A percentile compares a stretch with the other conserved stretches of the same genome.
phyloP scores from a whole-genome alignment of 2,888 invertebrate genomes.

The Orthosia cruda region DNA sequence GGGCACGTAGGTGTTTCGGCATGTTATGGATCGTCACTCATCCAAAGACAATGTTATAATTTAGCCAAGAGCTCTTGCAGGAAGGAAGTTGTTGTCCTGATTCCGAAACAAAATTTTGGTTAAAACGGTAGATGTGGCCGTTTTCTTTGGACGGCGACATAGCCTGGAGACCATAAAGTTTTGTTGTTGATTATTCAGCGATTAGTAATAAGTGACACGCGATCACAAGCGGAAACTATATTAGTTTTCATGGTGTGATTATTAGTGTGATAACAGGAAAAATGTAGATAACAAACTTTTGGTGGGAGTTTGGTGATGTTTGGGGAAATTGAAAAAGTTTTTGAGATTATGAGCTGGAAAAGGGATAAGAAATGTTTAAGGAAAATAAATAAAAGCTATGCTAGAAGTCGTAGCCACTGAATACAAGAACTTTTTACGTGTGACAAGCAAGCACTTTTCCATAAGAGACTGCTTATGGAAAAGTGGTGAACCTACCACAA shows the following conservation, averaged over 20 bases:
- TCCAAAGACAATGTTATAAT: too few relatives aligned
- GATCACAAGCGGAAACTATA: conserved; percentile 50
- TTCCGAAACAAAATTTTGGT: too few relatives aligned
- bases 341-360: conserved; percentile 5
- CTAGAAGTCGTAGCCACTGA: background rate
- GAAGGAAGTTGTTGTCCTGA: too few relatives aligned
- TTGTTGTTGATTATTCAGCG: conserved; percentile 71
- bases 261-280: conserved; percentile 41
- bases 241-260: conserved; percentile 39
- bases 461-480: too few relatives aligned
- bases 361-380: background rate
- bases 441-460: too few relatives aligned
- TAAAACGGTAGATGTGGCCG: background rate
- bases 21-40: too few relatives aligned
- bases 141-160: background rate
- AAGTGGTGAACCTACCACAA: too few relatives aligned
- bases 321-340: conserved; percentile 39
- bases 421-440: background rate
- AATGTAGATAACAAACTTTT: conserved; percentile 30
- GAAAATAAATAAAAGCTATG: background rate
- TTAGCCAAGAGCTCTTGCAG: too few relatives aligned
- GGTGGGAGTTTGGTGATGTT: conserved; percentile 26
- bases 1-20: too few relatives aligned
- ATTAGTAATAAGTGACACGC: conserved; percentile 66
- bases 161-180: conserved; percentile 45